A percentile compares a stretch with the other conserved stretches of the same genome.
Evolutionary conservation across 2,113 vertebrate species (phyloP).

Genomic region (Heloderma charlesbogerti): DNA sequence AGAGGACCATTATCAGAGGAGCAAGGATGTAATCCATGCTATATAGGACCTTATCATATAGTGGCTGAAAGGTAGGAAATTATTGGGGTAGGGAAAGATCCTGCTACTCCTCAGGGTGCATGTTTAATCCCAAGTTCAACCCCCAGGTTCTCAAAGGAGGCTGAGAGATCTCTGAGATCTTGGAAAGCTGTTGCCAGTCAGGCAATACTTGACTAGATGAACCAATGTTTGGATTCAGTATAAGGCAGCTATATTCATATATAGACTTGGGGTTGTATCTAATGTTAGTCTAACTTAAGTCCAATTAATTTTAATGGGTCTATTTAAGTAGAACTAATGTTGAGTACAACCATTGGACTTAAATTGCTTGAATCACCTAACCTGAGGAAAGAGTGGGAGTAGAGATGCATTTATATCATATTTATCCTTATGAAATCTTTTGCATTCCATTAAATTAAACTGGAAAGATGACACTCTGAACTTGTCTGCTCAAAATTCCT

Average conservation of each 20-base stretch:
- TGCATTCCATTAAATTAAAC: neutral
- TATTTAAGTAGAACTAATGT: too few relatives aligned
- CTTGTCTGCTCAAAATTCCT: neutral
- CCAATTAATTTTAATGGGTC: too few relatives aligned
- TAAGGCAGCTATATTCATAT: neutral
- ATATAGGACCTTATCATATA: neutral
- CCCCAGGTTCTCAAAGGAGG: neutral
- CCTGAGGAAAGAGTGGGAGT: too few relatives aligned
- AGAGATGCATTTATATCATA: neutral
- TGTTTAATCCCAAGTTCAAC: neutral
- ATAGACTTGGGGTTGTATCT: too few relatives aligned
- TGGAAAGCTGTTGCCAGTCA: neutral
- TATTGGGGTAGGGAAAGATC: neutral
- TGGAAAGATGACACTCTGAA: slow-evolving; percentile 9
- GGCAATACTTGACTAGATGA: neutral
- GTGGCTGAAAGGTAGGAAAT: neutral
- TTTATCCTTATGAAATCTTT: neutral
- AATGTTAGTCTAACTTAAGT: too few relatives aligned
- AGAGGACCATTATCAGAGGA: neutral
- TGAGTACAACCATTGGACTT: neutral
- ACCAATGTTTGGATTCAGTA: neutral
- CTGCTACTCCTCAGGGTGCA: too few relatives aligned
- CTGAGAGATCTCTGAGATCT: neutral
- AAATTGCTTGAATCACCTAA: neutral
- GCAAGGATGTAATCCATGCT: too few relatives aligned